Evolutionary conservation across 2,113 vertebrate genomes (phyloP).

Genomic region (Callaeas wilsoni): DNA sequence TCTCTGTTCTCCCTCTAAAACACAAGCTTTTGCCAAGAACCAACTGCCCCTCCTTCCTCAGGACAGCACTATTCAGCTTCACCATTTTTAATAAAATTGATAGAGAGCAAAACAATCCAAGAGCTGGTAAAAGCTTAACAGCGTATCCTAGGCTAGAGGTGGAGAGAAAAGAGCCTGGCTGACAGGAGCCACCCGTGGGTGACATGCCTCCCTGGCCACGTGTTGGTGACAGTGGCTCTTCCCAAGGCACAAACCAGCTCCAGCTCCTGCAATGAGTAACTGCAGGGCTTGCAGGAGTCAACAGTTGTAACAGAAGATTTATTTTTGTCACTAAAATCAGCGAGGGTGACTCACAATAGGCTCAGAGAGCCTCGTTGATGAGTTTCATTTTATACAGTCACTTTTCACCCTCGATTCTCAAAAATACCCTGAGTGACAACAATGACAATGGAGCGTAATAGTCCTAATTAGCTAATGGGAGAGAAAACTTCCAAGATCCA

Average conservation of each 20-base stretch:
- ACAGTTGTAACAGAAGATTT: neutral
- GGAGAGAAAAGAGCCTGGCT: neutral
- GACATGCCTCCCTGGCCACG: neutral
- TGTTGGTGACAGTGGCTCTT: neutral
- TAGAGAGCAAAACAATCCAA: neutral
- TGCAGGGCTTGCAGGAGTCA: neutral
- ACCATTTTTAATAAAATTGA: neutral
- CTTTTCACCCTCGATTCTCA: constrained; percentile 26
- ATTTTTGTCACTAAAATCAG: neutral
- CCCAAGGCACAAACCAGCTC: neutral
- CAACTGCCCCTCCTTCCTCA: neutral
- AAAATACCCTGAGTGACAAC: constrained; percentile 15
- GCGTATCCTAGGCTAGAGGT: neutral
- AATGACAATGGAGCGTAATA: neutral
- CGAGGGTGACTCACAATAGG: constrained; percentile 11
- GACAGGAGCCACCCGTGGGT: neutral
- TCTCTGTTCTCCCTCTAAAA: neutral
- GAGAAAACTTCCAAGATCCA: neutral
- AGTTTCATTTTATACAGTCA: neutral
- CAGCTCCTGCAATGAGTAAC: neutral
- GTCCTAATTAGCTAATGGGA: constrained; percentile 13
- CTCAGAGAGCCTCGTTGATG: neutral
- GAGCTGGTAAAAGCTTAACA: neutral
- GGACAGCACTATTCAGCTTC: neutral
- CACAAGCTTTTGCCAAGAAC: neutral